A percentile compares a stretch with the other conserved stretches of the same genome.
Evolutionary conservation across 2,888 invertebrate species (phyloP).

Genomic region (Drosophila infuscata): DNA sequence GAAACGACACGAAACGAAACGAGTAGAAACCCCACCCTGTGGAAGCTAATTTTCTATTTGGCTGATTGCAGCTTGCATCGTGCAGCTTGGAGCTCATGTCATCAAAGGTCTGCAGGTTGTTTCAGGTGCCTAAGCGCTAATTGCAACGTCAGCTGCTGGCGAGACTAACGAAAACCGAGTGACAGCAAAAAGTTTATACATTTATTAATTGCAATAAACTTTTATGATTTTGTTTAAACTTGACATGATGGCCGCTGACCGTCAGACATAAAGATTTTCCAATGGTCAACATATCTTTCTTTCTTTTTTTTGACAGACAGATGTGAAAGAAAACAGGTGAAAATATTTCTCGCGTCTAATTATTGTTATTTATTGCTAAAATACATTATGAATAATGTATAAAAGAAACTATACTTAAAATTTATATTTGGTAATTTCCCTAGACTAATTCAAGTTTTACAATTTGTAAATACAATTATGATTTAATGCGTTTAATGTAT

Average conservation of each 20-base stretch:
- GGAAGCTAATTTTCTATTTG: slow-evolving; percentile 43
- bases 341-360: background rate
- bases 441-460: too few relatives aligned
- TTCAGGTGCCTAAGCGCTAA: slow-evolving; percentile 28
- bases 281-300: slow-evolving; percentile 3
- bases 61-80: slow-evolving; percentile 17
- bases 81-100: slow-evolving; percentile 24
- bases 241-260: slow-evolving; percentile 3
- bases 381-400: background rate
- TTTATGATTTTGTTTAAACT: slow-evolving; percentile 63
- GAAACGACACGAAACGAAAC: slow-evolving; percentile 25
- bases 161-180: slow-evolving; percentile 20
- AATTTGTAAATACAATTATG: too few relatives aligned
- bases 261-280: slow-evolving; percentile 1
- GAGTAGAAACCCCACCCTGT: slow-evolving; percentile 13
- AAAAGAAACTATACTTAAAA: background rate
- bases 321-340: slow-evolving; percentile 9
- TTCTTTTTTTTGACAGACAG: background rate
- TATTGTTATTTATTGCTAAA: background rate
- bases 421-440: background rate
- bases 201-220: slow-evolving; percentile 70
- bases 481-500: background rate
- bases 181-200: slow-evolving; percentile 23
- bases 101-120: slow-evolving; percentile 28
- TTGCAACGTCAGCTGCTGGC: slow-evolving; percentile 41